Conservation (phyloP, 2,888 invertebrate genomes). For the Cryptocephalus moraei region DNA sequence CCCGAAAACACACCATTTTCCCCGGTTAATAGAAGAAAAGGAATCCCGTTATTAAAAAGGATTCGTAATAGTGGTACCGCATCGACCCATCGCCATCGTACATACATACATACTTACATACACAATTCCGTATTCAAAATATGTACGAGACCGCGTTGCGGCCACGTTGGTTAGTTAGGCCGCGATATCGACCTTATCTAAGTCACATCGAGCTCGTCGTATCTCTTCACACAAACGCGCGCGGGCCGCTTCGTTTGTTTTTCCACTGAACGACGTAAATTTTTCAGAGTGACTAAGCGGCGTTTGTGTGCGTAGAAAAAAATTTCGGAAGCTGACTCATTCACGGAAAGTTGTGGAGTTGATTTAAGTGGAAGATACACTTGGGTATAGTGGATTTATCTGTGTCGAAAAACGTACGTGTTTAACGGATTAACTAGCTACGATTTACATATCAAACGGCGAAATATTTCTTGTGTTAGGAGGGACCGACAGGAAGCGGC, state of each 20-base stretch:
- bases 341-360: too few species aligned
- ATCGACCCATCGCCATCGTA: too few species aligned
- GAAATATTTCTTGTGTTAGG: too few species aligned
- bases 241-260: constrained; percentile 21
- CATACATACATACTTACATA: too few species aligned
- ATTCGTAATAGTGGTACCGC: too few species aligned
- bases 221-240: constrained; percentile 13
- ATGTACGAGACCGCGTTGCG: constrained; percentile 6
- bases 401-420: too few species aligned
- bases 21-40: not conserved
- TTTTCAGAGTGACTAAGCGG: constrained; percentile 25
- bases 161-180: constrained; percentile 20
- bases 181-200: constrained; percentile 15
- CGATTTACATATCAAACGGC: too few species aligned
- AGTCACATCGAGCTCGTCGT: constrained; percentile 18
- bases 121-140: constrained; percentile 19
- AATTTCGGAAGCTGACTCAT: not conserved
- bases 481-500: too few species aligned
- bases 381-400: too few species aligned
- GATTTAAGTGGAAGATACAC: too few species aligned
- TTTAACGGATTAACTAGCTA: too few species aligned
- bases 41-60: too few species aligned
- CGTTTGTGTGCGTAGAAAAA: constrained; percentile 8
- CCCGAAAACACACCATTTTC: not conserved
- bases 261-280: constrained; percentile 19